phyloP scores from a whole-genome alignment of 2,797 vertebrate species.

The Acrossocheilus wenchowensis region DNA sequence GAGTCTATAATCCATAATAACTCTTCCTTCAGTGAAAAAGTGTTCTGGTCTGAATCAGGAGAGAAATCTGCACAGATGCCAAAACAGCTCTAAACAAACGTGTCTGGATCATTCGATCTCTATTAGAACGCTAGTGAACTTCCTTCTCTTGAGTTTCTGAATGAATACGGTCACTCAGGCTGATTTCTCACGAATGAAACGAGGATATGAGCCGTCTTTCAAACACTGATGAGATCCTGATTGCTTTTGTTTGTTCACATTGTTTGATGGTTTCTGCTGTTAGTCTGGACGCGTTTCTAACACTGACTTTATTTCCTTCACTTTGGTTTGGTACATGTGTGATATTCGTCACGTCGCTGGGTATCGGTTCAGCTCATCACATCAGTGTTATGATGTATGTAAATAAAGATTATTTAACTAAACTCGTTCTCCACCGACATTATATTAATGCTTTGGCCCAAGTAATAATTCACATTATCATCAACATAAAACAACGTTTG shows the following conservation, averaged over 20 bases:
- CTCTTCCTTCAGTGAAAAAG: no score
- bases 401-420: slow-evolving; percentile 63
- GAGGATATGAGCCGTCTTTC: no score
- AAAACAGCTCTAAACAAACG: no score
- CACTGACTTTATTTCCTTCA: slow-evolving; percentile 31
- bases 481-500: no score
- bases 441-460: background rate
- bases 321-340: slow-evolving; percentile 54
- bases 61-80: no score
- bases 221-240: background rate
- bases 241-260: background rate
- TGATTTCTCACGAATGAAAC: no score
- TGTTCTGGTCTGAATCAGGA: no score
- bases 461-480: background rate
- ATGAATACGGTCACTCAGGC: no score
- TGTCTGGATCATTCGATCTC: no score
- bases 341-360: slow-evolving; percentile 45
- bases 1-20: no score
- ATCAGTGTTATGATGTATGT: slow-evolving; percentile 70
- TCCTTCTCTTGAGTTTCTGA: no score
- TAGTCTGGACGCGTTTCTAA: background rate
- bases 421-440: slow-evolving; percentile 48
- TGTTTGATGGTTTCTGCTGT: background rate
- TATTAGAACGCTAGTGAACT: no score
- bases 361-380: slow-evolving; percentile 31